A percentile compares a stretch with the other conserved stretches of the same genome.
These are phyloP conservation scores for Scatophagus argus DNA, from an alignment of 2,113 vertebrate species.

Conservation along the genomic window DNA sequence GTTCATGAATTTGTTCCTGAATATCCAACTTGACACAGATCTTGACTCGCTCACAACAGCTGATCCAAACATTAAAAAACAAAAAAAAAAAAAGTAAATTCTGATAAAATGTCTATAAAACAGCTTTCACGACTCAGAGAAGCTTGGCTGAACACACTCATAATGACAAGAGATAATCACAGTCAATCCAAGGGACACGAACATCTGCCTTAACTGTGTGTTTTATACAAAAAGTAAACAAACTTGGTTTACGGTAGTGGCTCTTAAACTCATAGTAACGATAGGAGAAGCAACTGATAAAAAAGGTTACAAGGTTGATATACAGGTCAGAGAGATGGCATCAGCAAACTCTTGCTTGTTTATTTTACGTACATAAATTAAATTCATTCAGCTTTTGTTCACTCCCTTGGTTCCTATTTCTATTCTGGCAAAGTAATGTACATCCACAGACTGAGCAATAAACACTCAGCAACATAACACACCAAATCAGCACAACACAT, in stretches of 20 bases:
- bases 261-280: too few relatives aligned
- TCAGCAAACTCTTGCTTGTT: too few relatives aligned
- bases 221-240: constrained; percentile 21
- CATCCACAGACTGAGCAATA: constrained; percentile 19
- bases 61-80: background rate
- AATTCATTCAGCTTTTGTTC: too few relatives aligned
- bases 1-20: constrained; percentile 7
- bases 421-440: background rate
- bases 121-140: constrained; percentile 32
- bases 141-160: constrained; percentile 4
- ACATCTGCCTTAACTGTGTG: constrained; percentile 12
- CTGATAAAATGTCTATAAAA: constrained; percentile 1
- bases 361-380: too few relatives aligned
- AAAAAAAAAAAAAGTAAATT: background rate
- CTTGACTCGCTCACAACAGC: background rate
- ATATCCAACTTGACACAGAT: background rate
- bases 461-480: constrained; percentile 13
- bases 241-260: constrained; percentile 27
- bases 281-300: too few relatives aligned
- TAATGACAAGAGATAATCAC: constrained; percentile 8
- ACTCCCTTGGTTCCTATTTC: constrained; percentile 14
- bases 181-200: background rate
- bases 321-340: too few relatives aligned
- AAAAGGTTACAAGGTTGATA: too few relatives aligned
- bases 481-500: background rate